Evolutionary conservation across 2,888 invertebrate species (phyloP), one percentile per base, ranked within the genome.

Genomic region (Marasmarcha lunaedactyla): DNA sequence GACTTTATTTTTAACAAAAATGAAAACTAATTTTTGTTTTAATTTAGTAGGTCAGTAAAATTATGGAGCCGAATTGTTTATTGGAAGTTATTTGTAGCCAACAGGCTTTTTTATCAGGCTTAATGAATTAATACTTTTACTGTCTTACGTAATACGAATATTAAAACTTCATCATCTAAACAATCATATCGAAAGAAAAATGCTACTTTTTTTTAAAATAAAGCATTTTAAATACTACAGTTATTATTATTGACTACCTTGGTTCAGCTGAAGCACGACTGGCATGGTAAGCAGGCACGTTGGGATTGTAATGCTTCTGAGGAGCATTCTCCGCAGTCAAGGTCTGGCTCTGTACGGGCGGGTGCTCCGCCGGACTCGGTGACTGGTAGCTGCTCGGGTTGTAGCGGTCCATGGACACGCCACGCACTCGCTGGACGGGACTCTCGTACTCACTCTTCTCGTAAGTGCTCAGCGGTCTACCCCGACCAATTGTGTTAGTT

Each of bases 351-450:
- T 77, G 84, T 41, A 83, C 85, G 0, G 81, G 79, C 0, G 74
- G 69, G 44, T 81, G 76, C 42, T 77, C 79, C 15, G 68, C 59
- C 5, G 63, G 50, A n/a, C 63, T 46, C 12, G 79, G 79, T 7
- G 78, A 57, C 42, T 76, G 71, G 50, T 84, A 84, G 49, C 52
- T 73, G 44, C 61, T 74, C 1, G 81, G 78, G 47, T 81, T 83
- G 54, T 81, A 83, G 46, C 83, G 64, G 46, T 83, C 83, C 30
- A 83, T 79, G 1, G 83, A 83, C 4, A 83, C 81, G 7, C 83
- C 79, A 42, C 83, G 62, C 27, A 73, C 68, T 43, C 77, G 74
- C 5, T 68, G 63, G n/a, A 69, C 56, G 14, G 57, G 42, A 10
- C 58, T 49, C 25, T 72, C 64, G 1, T 57, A 37, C 10, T 61